Conservation (phyloP, 2,888 invertebrate genomes). For the Isoperla grammatica region DNA sequence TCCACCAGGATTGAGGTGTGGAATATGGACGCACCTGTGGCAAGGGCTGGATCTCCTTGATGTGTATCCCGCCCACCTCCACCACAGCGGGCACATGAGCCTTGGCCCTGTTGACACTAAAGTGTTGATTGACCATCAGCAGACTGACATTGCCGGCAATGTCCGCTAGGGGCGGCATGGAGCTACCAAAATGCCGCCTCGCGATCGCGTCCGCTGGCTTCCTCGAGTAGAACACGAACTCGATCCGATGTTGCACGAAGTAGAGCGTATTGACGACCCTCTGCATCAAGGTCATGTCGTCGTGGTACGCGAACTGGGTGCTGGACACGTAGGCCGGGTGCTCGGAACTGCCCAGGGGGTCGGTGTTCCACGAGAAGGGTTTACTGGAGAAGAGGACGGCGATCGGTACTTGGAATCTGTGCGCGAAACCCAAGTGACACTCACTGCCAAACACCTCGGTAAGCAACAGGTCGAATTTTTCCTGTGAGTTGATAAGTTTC, state of each 20-base stretch:
- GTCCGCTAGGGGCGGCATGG: conserved; percentile 21
- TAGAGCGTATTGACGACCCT: conserved; percentile 16
- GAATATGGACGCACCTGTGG: conserved; percentile 18
- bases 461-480: conserved; percentile 32
- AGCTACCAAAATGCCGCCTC: conserved; percentile 3
- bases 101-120: conserved; percentile 16
- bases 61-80: conserved; percentile 23
- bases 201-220: conserved; percentile 7
- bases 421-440: conserved; percentile 31
- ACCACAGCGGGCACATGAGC: conserved; percentile 18
- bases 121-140: conserved; percentile 19
- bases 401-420: conserved; percentile 30
- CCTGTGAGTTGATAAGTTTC: conserved; percentile 9
- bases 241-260: conserved; percentile 3
- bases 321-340: conserved; percentile 33
- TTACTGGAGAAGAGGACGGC: conserved; percentile 32
- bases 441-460: conserved; percentile 34
- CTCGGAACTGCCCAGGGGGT: conserved; percentile 31
- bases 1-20: no score
- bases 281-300: conserved; percentile 26
- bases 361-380: conserved; percentile 32
- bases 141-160: conserved; percentile 18
- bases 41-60: conserved; percentile 5
- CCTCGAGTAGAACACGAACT: conserved; percentile 8
- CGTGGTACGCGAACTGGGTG: conserved; percentile 27